Conservation (phyloP, 1,140 invertebrate species). For the Polyergus mexicanus region DNA sequence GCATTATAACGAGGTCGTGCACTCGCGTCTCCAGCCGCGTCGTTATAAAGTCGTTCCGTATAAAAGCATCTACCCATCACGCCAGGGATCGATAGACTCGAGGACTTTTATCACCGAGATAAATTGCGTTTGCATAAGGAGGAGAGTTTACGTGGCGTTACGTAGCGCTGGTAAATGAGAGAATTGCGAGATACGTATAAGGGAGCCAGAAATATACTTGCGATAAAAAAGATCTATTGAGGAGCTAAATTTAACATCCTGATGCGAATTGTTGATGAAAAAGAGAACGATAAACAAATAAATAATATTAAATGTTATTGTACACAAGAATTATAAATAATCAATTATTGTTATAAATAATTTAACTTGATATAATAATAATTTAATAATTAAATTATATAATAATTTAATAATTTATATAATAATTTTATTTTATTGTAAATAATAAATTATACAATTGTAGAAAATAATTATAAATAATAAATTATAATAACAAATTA, state of each 20-base stretch:
- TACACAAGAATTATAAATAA: background rate
- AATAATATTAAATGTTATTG: background rate
- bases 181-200: slow-evolving; percentile 29
- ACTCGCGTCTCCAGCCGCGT: slow-evolving; percentile 40
- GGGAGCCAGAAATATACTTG: background rate
- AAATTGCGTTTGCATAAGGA: slow-evolving; percentile 65
- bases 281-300: background rate
- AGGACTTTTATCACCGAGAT: slow-evolving; percentile 61
- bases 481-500: slow-evolving; percentile 6
- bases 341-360: too few relatives aligned
- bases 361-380: too few relatives aligned
- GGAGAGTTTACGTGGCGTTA: slow-evolving; percentile 41
- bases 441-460: background rate
- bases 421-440: background rate
- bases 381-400: too few relatives aligned
- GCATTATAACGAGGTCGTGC: slow-evolving; percentile 51
- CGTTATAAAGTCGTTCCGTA: slow-evolving; percentile 7
- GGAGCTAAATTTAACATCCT: slow-evolving; percentile 58
- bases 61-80: slow-evolving; percentile 55
- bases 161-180: slow-evolving; percentile 40
- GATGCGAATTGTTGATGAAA: background rate
- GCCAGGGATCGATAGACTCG: slow-evolving; percentile 61
- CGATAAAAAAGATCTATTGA: slow-evolving; percentile 44
- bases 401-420: too few relatives aligned
- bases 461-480: background rate